Base-by-base conservation (phyloP, 2,888 invertebrate genomes). In the Odiellus spinosus region DNA sequence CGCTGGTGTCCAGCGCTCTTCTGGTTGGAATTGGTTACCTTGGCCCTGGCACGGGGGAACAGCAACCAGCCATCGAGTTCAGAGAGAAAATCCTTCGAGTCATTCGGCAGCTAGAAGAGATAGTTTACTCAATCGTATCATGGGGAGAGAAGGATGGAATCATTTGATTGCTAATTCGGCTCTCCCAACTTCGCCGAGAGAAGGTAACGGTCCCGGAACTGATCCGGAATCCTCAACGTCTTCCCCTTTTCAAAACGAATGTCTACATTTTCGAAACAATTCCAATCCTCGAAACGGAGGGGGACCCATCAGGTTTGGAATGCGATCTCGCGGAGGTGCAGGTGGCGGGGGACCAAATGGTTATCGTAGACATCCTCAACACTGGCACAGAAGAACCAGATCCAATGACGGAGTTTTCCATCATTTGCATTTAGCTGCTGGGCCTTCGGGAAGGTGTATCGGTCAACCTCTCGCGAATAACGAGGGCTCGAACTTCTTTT, bases 361-460 rank as follows among this genome's bases (percentile, higher is more conserved):
- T 14, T 38, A 40, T 18, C 40, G 20, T 6, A 12, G 3, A 18
- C 18, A 19, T 20, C 40, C 20, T 40, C 40, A 19, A n/a, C 26
- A 26, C 8, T 26, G 26, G 32, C 51, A 51, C 33, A 39, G 55
- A 34, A 42, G 55, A 18, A 55, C 55, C 10, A 32, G 55, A 33
- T 55, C 55, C 11, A 55, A 55, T 42, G 55, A 55, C 33, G 55
- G 51, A 3, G 44, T 55, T 6, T 55, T 55, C 20, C 55, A 55
- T 21, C 55, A 55, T 44, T 36, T 55, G 19, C 52, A 50, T 44
- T 43, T 48, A 45, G 52, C 47, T 42, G 18, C 45, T 18, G 33
- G 49, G 2, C 38, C 38, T 10, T 38, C 38, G 15, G 26, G 26
- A 6, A 26, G 26, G 26, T 26, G 26, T 26, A 26, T 26, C 26